These are phyloP conservation scores for Antheraea yamamai DNA, from an alignment of 2,888 invertebrate species.

Conservation along the genomic window DNA sequence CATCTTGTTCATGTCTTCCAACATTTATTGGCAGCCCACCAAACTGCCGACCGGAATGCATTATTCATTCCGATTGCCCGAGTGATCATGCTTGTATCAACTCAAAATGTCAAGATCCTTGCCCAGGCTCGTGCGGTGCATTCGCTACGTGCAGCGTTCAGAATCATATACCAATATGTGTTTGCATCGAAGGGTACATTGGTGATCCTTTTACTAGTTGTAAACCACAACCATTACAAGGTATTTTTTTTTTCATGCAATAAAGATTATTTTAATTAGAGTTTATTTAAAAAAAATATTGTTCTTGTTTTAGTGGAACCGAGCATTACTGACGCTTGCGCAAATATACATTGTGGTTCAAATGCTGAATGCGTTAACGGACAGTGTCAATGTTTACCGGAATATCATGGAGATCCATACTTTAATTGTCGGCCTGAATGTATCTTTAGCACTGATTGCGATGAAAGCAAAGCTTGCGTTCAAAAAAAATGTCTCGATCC, in stretches of 20 bases:
- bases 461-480: slow-evolving; percentile 86
- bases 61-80: slow-evolving; percentile 88
- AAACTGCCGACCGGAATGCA: slow-evolving; percentile 86
- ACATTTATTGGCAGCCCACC: slow-evolving; percentile 87
- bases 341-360: slow-evolving; percentile 86
- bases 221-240: slow-evolving; percentile 75
- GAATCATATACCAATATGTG: slow-evolving; percentile 89
- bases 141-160: slow-evolving; percentile 84
- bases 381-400: slow-evolving; percentile 86
- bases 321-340: slow-evolving; percentile 82
- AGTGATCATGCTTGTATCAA: slow-evolving; percentile 89
- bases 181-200: slow-evolving; percentile 86
- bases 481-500: slow-evolving; percentile 89
- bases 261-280: background rate
- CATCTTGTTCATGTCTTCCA: slow-evolving; percentile 85
- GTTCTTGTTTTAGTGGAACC: slow-evolving; percentile 57
- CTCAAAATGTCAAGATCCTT: slow-evolving; percentile 89
- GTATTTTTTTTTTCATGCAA: slow-evolving; percentile 54
- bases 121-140: slow-evolving; percentile 88
- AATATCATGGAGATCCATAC: slow-evolving; percentile 89
- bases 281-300: slow-evolving; percentile 15
- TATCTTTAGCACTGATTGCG: slow-evolving; percentile 88
- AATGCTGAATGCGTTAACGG: slow-evolving; percentile 86
- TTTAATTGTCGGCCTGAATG: slow-evolving; percentile 90
- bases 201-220: slow-evolving; percentile 89